A percentile compares a stretch with the other conserved stretches of the same genome.
Evolutionary conservation across 1,140 invertebrate genomes (phyloP).

Genomic region (Cheumatopsyche charites): DNA sequence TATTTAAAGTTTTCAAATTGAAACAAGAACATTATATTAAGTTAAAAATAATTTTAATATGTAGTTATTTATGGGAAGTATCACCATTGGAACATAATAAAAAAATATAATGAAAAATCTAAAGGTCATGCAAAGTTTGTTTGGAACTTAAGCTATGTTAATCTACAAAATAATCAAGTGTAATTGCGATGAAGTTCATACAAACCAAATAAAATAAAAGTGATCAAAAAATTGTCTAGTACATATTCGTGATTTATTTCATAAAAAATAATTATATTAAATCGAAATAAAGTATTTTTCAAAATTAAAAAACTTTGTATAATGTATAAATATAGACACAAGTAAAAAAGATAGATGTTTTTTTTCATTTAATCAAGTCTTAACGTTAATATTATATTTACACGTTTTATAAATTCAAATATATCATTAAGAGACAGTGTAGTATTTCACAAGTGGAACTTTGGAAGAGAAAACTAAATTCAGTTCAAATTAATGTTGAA

Average conservation of each 20-base stretch:
- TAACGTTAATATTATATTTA: slow-evolving; percentile 24
- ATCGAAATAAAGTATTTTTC: background rate
- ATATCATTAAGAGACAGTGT: slow-evolving; percentile 30
- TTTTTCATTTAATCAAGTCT: slow-evolving; percentile 33
- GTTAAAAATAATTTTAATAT: too few relatives aligned
- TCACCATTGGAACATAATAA: background rate
- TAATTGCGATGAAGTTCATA: background rate
- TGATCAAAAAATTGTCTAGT: background rate
- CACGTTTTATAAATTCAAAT: slow-evolving; percentile 28
- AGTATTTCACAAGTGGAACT: slow-evolving; percentile 30
- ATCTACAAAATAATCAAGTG: background rate
- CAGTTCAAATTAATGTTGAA: background rate
- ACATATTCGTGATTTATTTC: slow-evolving; percentile 1
- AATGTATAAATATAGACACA: slow-evolving; percentile 27
- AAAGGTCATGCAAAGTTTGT: background rate
- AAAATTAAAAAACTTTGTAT: slow-evolving; percentile 6
- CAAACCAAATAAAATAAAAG: background rate
- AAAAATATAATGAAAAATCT: background rate
- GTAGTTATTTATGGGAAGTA: slow-evolving; percentile 12
- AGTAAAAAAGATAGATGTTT: slow-evolving; percentile 34
- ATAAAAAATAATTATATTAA: background rate
- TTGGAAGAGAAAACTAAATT: slow-evolving; percentile 7
- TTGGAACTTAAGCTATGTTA: background rate
- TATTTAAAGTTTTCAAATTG: too few relatives aligned
- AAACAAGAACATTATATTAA: too few relatives aligned